Conservation (phyloP, 2,888 invertebrate species). For the Clunio marinus region DNA sequence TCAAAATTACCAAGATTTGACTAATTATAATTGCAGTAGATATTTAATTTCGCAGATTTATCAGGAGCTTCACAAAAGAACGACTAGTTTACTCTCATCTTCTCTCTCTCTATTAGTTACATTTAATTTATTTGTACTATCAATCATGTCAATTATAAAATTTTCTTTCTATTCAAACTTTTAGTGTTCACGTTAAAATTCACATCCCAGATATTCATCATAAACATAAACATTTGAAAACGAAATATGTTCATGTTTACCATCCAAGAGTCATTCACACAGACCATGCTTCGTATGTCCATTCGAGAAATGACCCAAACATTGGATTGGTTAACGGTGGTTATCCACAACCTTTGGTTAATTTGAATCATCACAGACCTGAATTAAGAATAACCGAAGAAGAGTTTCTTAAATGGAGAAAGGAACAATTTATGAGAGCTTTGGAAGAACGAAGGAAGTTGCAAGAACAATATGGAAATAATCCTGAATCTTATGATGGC, state of each 20-base stretch:
- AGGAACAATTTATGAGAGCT: not conserved
- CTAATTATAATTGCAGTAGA: too few species aligned
- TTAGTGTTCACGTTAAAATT: conserved; percentile 33
- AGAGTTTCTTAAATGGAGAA: conserved; percentile 19
- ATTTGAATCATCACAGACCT: too few species aligned
- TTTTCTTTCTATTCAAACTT: not conserved
- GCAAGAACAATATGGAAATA: not conserved
- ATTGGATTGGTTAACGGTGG: not conserved
- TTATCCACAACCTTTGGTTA: conserved; percentile 2
- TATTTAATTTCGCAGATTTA: too few species aligned
- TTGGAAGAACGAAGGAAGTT: not conserved
- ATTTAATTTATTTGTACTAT: too few species aligned
- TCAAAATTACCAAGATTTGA: too few species aligned
- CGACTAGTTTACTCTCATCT: too few species aligned
- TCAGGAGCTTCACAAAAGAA: too few species aligned
- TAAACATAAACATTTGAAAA: conserved; percentile 24
- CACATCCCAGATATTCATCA: conserved; percentile 25
- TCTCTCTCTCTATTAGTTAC: too few species aligned
- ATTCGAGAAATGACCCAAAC: conserved; percentile 30
- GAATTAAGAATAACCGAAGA: conserved; percentile 23
- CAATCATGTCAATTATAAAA: not conserved
- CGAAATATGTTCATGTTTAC: conserved; percentile 25
- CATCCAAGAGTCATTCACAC: conserved; percentile 33
- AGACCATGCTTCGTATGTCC: conserved; percentile 3
- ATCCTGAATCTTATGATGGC: not conserved